Base-by-base conservation (phyloP, 1,140 invertebrate genomes). In the Drosophila pallidifrons region DNA sequence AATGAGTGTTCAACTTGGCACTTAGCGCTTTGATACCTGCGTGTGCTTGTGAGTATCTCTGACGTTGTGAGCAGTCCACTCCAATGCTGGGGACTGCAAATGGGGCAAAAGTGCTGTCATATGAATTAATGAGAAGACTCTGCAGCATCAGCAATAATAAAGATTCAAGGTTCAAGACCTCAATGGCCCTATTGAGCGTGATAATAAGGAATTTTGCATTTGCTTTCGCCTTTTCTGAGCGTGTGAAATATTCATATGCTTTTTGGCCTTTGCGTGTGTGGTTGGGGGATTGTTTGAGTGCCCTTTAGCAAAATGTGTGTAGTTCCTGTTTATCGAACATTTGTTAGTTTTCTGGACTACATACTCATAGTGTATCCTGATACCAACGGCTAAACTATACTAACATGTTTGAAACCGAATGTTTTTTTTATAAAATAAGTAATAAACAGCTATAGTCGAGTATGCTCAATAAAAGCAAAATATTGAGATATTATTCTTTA, bases 91-190 rank as follows among this genome's bases (percentile, higher is more conserved):
- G 35, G 35, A 10, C 35, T 38, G 35, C 35, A 38, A 38, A 38
- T 38, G 10, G 80, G 67, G 82, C 83, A 87, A 82, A 77, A 88
- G 82, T 88, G 79, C 66, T 80, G 79, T 82, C 66, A 73, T 83
- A 88, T 87, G 80, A 87, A 87, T 88, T 87, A 87, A 87, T 87
- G 83, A 87, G 80, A 69, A 88, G 69, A 67, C 72, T 45, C 65
- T 41, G 57, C 46, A 60, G 60, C 59, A 73, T 43, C 30, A 75
- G 63, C 67, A 81, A 66, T 73, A 77, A 67, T 60, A 69, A 68
- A 66, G 73, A 25, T 38, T 38, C 28, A 32, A 43, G 51, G 32
- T 38, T 35, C 25, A 32, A 47, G 52, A 25, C 1, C 8, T 28
- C 47, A 49, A 73, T 73, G 67, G 55, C 64, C 77, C 72, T 67